Percentiles rank a stretch among this genome's conserved stretches.
These are phyloP conservation scores for Caenorhabditis macrosperma DNA, from an alignment of 2,888 invertebrate genomes.

Conservation along the genomic window DNA sequence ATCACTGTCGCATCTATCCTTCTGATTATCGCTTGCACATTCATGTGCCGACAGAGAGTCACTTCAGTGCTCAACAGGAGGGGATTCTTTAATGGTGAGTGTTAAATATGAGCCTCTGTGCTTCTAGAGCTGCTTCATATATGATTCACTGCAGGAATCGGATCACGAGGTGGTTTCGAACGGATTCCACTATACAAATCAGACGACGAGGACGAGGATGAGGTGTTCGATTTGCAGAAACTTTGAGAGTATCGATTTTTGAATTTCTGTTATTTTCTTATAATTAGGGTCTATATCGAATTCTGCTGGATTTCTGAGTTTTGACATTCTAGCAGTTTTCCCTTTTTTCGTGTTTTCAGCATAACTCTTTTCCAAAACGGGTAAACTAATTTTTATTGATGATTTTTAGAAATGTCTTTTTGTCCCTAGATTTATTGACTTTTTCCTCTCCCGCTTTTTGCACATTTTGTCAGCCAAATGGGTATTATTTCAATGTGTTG, in stretches of 20 bases:
- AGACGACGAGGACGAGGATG: conserved; percentile 71
- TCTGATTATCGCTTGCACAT: conserved; percentile 55
- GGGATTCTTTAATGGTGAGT: conserved; percentile 63
- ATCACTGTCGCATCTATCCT: conserved; percentile 50
- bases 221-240: conserved; percentile 68
- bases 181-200: conserved; percentile 68
- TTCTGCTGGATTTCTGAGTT: too few species aligned
- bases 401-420: too few species aligned
- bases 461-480: too few species aligned
- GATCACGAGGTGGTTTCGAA: conserved; percentile 64
- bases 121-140: neutral
- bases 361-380: conserved; percentile 38
- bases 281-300: too few species aligned
- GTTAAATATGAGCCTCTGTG: too few species aligned
- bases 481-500: too few species aligned
- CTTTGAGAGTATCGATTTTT: conserved; percentile 15
- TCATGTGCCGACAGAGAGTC: conserved; percentile 62
- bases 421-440: too few species aligned
- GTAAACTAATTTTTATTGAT: conserved; percentile 9
- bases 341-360: neutral
- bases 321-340: too few species aligned
- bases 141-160: conserved; percentile 39
- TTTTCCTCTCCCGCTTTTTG: too few species aligned
- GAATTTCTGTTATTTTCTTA: conserved; percentile 9
- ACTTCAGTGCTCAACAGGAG: conserved; percentile 62